Evolutionary conservation across 2,113 vertebrate species (phyloP).

Genomic region (Callithrix jacchus): DNA sequence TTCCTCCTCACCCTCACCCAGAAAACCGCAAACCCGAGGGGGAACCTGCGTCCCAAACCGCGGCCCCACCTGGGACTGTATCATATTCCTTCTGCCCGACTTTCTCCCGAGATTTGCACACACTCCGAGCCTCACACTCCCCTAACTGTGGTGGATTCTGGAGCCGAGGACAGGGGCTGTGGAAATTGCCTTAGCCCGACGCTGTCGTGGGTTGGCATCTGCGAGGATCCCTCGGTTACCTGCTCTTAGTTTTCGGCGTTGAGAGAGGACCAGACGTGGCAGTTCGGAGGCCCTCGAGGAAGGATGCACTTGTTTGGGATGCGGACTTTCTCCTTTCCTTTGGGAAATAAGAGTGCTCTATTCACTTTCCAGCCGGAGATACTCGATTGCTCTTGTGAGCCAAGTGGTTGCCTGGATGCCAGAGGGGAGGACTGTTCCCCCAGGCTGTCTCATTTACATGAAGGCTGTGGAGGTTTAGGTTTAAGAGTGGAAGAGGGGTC

Average conservation of each 20-base stretch:
- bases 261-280: not conserved
- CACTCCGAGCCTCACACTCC: not conserved
- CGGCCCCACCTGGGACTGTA: not conserved
- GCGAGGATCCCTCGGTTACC: not conserved
- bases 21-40: not conserved
- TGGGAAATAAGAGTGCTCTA: not conserved
- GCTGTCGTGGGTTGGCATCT: not conserved
- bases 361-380: not conserved
- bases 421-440: not conserved
- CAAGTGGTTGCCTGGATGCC: not conserved
- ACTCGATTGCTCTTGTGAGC: not conserved
- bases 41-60: not conserved
- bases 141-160: not conserved
- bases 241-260: not conserved
- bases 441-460: not conserved
- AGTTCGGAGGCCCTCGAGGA: not conserved
- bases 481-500: not conserved
- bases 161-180: not conserved
- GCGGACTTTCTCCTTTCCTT: not conserved
- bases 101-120: not conserved
- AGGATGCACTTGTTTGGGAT: not conserved
- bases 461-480: not conserved
- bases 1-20: not conserved
- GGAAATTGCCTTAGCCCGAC: not conserved
- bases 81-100: not conserved